Base-by-base conservation (phyloP, 2,797 vertebrate species). In the Garrulus glandarius region DNA sequence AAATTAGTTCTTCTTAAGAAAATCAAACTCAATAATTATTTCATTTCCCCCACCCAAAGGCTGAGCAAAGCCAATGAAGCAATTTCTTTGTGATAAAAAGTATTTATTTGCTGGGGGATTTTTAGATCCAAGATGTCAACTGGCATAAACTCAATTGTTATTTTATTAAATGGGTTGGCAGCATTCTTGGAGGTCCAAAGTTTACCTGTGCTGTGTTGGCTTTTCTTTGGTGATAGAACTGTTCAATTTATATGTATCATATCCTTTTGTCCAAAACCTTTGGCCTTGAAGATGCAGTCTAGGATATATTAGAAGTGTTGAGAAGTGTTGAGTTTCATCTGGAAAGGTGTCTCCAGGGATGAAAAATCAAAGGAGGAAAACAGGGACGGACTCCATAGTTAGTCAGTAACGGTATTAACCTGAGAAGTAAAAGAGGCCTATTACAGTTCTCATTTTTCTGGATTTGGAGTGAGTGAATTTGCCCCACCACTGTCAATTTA, bases 351-450 rank as follows among this genome's bases (percentile, higher is more conserved):
- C 3, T 87, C 11, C 24, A 59, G 29, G 23, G 8, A 75, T 13
- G 6, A 47, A 77, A 84, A 50, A 26, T 5, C 32, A 72, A 70
- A 17, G 1, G 5, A 85, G 4, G 6, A 72, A 89, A 87, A 56
- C 7, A 37, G 4, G 26, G 26, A 56, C 0, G 0, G 24, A 50
- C 9, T 64, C 18, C 26, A 7, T 7, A 61, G 27, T 17, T 68
- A 68, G 19, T 78, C 30, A 23, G 15, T 59, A 65, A 56, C 3
- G 17, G 21, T 59, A 79, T 55, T 70, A 83, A 82, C 21, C 44
- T n/a, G 10, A 89, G 47, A 65, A 0, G 2, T 3, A 1, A 78
- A 65, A 82, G 16, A 82, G 10, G 7, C 30, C 15, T 5, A 1
- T 59, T 52, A 39, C 6, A 63, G 29, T 53, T 76, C 29, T 55